Evolutionary conservation across 1,140 invertebrate genomes (phyloP), one percentile per base, ranked within the genome.

Genomic region (Thaumatotibia leucotreta): DNA sequence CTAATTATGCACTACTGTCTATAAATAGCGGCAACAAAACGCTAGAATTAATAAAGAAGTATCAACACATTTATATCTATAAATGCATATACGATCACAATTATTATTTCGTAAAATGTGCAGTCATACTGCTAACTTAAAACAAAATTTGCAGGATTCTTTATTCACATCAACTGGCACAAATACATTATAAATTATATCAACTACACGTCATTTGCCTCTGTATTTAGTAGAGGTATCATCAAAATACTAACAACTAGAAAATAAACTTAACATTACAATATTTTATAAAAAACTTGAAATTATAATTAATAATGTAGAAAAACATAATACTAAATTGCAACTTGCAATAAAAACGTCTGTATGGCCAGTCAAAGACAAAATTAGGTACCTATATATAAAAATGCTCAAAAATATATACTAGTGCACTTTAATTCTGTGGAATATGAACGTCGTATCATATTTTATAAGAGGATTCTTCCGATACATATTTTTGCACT

Each of bases 101-200:
- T 58, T 58, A 58, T 58, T 58, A 58, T 24, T 58, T 58, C 52
- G 52, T 58, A 58, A 27, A 58, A 58, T 27, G n/a, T n/a, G 52
- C 52, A 58, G 52, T 58, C 52, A 27, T n/a, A 58, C 52, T 58
- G 52, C 52, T 29, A 58, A 58, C 52, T 27, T 58, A 58, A 4
- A 49, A 49, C 4, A 29, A 45, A 45, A 20, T 45, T 20, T 17
- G 2, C 39, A 45, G 39, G 20, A 45, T 45, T 45, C 17, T 45
- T 45, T 20, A 45, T 45, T 45, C 39, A 45, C 5, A 17, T 45
- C 39, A 45, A 45, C 39, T 45, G 39, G 39, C 39, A 45, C 39
- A 45, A 45, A 45, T 45, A 45, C 35, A 39, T 14, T 45, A 45
- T 45, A 45, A 45, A 45, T 45, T 45, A 45, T 45, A 45, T 45